A percentile compares a stretch with the other conserved stretches of the same genome.
Conservation (phyloP, 2,888 invertebrate genomes). For the Gnatocerus cornutus region DNA sequence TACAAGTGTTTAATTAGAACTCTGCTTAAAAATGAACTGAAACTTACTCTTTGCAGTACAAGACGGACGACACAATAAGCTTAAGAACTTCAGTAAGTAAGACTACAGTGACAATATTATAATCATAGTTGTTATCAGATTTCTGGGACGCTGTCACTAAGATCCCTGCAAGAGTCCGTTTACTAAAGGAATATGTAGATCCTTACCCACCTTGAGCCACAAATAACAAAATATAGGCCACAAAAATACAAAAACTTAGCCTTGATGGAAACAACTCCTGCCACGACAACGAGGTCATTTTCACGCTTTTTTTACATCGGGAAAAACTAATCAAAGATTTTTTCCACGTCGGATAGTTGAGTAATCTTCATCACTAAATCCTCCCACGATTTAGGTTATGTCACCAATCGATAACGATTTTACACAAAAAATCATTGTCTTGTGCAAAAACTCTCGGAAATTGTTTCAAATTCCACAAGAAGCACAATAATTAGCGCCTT, state of each 20-base stretch:
- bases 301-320: constrained; percentile 17
- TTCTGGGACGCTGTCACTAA: constrained; percentile 93
- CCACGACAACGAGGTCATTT: constrained; percentile 70
- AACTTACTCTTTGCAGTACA: constrained; percentile 83
- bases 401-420: background rate
- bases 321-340: background rate
- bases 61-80: constrained; percentile 79
- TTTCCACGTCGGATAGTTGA: background rate
- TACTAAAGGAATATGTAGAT: too few relatives aligned
- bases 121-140: constrained; percentile 85
- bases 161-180: constrained; percentile 79
- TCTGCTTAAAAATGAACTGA: constrained; percentile 12
- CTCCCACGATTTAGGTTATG: constrained; percentile 21
- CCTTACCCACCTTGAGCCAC: constrained; percentile 86
- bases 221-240: constrained; percentile 90
- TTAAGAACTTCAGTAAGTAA: constrained; percentile 91
- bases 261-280: constrained; percentile 88
- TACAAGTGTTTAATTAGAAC: constrained; percentile 70
- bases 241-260: constrained; percentile 85
- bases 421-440: background rate
- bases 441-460: too few relatives aligned
- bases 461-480: too few relatives aligned
- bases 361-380: constrained; percentile 7
- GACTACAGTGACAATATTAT: constrained; percentile 92
- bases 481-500: too few relatives aligned